Conservation (phyloP, 2,113 vertebrate genomes). For the Choloepus hoffmanni region DNA sequence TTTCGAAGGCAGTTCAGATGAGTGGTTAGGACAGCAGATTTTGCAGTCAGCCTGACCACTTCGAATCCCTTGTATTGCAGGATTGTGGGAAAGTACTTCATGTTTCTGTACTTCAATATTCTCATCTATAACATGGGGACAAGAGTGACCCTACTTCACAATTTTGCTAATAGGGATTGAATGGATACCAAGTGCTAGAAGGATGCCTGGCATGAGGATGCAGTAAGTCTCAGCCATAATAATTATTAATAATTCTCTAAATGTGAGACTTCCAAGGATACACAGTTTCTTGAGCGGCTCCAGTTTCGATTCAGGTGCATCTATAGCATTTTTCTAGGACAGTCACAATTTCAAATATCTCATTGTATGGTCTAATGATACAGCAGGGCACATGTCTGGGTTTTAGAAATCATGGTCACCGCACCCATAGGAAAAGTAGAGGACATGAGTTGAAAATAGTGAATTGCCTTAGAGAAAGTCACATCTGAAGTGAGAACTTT, state of each 20-base stretch:
- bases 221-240: neutral
- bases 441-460: neutral
- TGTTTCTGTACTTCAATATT: neutral
- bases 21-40: neutral
- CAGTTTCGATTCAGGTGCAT: neutral
- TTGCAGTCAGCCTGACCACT: neutral
- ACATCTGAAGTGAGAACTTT: neutral
- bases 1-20: neutral
- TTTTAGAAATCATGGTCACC: neutral
- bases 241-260: neutral
- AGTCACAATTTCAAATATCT: neutral
- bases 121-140: neutral
- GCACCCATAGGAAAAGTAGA: neutral
- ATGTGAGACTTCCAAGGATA: neutral
- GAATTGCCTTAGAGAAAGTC: neutral
- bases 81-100: neutral
- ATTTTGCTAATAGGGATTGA: neutral
- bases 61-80: neutral
- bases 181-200: neutral
- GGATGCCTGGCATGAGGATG: neutral
- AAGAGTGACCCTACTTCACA: neutral
- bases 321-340: neutral
- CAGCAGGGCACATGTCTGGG: neutral
- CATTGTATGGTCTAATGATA: neutral
- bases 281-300: neutral